A percentile compares a stretch with the other conserved stretches of the same genome.
These are phyloP conservation scores for Drosophila ochracea DNA, from an alignment of 2,888 invertebrate species.

Conservation along the genomic window DNA sequence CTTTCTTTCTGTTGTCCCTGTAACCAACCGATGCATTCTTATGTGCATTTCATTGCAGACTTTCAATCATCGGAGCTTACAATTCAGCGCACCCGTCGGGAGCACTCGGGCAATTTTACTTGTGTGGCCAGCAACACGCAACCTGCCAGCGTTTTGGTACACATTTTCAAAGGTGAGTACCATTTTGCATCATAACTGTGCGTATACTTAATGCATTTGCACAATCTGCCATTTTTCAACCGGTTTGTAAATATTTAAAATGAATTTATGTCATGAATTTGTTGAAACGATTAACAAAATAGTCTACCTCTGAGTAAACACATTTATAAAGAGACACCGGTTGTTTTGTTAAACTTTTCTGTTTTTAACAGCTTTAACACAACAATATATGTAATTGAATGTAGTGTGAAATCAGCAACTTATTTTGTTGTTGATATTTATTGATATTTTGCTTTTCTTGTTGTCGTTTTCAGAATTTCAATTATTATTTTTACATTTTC, in stretches of 20 bases:
- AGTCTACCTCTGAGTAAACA: background rate
- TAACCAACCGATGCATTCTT: conserved; percentile 34
- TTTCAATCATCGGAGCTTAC: conserved; percentile 85
- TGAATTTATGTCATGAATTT: background rate
- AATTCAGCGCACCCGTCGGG: conserved; percentile 86
- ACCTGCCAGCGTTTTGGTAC: conserved; percentile 94
- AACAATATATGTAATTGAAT: background rate
- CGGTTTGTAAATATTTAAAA: background rate
- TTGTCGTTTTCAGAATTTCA: background rate
- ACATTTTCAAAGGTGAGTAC: conserved; percentile 93
- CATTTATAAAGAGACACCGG: background rate
- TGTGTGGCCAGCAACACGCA: conserved; percentile 95
- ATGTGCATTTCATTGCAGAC: conserved; percentile 71
- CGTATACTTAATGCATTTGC: conserved; percentile 20
- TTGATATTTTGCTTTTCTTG: background rate
- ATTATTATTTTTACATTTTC: background rate
- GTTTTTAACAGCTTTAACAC: background rate
- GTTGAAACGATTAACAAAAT: background rate
- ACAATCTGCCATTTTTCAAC: conserved; percentile 9
- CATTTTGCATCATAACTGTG: background rate
- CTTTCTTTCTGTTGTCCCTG: too few relatives aligned
- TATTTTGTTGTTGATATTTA: background rate
- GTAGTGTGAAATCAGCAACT: background rate
- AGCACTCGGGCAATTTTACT: conserved; percentile 94
- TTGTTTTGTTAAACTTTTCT: background rate